Evolutionary conservation across 2,888 invertebrate species (phyloP).

Genomic region (Thumatha senex): DNA sequence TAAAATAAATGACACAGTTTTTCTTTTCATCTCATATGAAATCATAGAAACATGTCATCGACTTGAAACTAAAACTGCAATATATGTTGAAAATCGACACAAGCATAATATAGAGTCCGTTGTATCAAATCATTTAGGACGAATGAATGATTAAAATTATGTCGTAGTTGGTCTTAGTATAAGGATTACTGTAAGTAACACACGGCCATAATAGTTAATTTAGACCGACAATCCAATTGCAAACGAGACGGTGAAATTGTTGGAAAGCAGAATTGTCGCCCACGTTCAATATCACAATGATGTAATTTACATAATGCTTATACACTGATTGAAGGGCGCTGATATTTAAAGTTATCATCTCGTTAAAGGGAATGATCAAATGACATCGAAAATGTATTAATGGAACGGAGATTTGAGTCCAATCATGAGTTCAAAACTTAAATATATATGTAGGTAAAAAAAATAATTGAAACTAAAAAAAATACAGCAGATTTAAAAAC

Average conservation of each 20-base stretch:
- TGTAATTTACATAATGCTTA: slow-evolving; percentile 33
- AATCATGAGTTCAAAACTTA: background rate
- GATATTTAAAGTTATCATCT: slow-evolving; percentile 14
- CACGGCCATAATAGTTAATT: slow-evolving; percentile 32
- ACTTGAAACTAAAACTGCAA: too few species aligned
- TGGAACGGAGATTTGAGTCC: background rate
- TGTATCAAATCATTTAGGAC: too few species aligned
- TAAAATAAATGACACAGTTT: too few species aligned
- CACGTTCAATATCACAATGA: slow-evolving; percentile 39
- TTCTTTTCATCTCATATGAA: too few species aligned
- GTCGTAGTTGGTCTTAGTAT: background rate
- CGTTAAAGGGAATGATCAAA: slow-evolving; percentile 1
- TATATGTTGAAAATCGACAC: too few species aligned
- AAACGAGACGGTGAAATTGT: slow-evolving; percentile 37
- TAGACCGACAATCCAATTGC: slow-evolving; percentile 30
- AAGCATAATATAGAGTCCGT: too few species aligned
- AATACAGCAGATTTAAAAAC: too few species aligned
- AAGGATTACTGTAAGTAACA: slow-evolving; percentile 15
- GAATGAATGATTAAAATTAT: too few species aligned
- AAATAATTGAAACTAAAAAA: too few species aligned
- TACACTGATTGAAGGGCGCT: slow-evolving; percentile 12
- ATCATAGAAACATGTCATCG: too few species aligned
- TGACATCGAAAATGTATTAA: background rate
- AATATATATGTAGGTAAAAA: too few species aligned
- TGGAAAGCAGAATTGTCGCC: slow-evolving; percentile 41